Base-by-base conservation (phyloP, 2,113 vertebrate species). In the Hystrix brachyura region DNA sequence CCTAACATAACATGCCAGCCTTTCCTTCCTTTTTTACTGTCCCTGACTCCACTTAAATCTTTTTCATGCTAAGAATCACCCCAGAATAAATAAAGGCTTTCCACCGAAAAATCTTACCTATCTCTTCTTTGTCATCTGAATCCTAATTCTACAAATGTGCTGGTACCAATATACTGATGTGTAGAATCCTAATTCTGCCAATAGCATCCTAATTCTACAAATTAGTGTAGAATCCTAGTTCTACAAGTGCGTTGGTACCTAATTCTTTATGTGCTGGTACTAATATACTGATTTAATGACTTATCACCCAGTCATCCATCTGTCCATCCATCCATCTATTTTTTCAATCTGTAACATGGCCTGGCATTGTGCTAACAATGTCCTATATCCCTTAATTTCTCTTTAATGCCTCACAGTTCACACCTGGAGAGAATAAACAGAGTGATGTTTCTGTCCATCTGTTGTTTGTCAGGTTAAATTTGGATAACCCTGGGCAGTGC, bases 391-490 rank as follows among this genome's bases (percentile, higher is more conserved):
- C 51, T 79, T 81, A 51, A 51, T 93, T 95, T 76, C 15, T 53
- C 83, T n/a, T 81, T 83, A 82, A 48, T 57, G 76, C 95, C 53
- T 96, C 92, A 64, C 1, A 3, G 57, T 96, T 98, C 96, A 82
- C 93, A 97, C 76, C 90, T 92, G 88, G 71, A 65, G 55, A 87
- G 29, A 69, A 82, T 13, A 48, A 12, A 32, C 62, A 51, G 43
- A 34, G 94, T n/a, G 48, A 86, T 71, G 51, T 86, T 95, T 94
- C 80, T 72, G 64, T 91, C 94, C 87, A 95, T 97, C 95, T 97
- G 90, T 83, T 96, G 87, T 98, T 94, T 94, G 65, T 80, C 60
- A 6, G 29, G 92, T 94, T 97, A 97, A 97, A 96, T 97, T 95
- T 96, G 94, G 94, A 76, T 55, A n/a, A 89, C 69, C 78, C 51